These are phyloP conservation scores for Euglossa dilemma DNA, from an alignment of 1,140 invertebrate species.

Conservation along the genomic window DNA sequence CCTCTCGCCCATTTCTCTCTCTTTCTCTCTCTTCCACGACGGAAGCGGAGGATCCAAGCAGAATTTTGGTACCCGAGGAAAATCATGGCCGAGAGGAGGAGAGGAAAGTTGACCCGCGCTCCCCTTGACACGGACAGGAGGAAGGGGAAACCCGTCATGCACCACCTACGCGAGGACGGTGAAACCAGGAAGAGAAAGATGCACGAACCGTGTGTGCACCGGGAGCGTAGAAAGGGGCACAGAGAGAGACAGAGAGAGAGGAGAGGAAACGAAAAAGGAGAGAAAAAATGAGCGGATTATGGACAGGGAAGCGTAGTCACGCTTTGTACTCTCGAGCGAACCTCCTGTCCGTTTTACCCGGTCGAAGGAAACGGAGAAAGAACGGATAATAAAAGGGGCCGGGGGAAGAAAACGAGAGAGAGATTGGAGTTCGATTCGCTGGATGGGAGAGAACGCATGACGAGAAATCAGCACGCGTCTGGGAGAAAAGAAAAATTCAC, in stretches of 20 bases:
- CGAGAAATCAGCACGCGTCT: conserved; percentile 45
- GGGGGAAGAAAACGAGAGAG: not conserved
- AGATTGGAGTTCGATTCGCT: not conserved
- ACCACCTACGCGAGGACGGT: conserved; percentile 46
- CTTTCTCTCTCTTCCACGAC: too few relatives aligned
- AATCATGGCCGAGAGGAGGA: conserved; percentile 3
- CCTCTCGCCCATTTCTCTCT: too few relatives aligned
- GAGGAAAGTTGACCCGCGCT: conserved; percentile 45
- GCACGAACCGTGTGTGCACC: not conserved
- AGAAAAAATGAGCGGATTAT: conserved; percentile 7
- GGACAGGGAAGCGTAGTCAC: not conserved
- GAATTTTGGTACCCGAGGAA: too few relatives aligned
- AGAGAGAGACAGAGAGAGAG: not conserved
- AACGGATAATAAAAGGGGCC: not conserved
- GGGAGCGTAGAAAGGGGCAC: not conserved
- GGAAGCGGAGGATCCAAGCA: too few relatives aligned
- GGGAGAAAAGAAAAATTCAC: conserved; percentile 51
- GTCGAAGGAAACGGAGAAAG: not conserved
- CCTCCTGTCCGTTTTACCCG: not conserved
- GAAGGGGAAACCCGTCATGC: conserved; percentile 32
- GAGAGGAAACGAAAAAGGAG: too few relatives aligned
- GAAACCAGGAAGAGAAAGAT: conserved; percentile 62
- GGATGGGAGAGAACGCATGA: conserved; percentile 14
- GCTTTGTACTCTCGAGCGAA: too few relatives aligned
- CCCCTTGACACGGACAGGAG: conserved; percentile 13